These are phyloP conservation scores for Phoebastria nigripes DNA, from an alignment of 2,797 vertebrate genomes.

Conservation along the genomic window DNA sequence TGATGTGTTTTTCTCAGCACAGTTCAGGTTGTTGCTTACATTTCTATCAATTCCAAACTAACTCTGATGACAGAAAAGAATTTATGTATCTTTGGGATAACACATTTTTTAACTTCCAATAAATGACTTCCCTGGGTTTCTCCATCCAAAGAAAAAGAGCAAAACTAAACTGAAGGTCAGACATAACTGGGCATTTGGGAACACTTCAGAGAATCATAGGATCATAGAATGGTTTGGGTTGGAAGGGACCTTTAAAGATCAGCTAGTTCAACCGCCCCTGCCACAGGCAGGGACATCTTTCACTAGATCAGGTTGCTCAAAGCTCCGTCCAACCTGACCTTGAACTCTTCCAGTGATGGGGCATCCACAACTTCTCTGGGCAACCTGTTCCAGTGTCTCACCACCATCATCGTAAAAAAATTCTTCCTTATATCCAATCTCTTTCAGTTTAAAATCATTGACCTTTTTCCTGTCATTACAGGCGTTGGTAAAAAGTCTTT, in stretches of 20 bases:
- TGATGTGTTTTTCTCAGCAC: neutral
- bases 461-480: neutral
- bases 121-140: neutral
- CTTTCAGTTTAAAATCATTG: neutral
- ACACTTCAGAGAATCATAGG: neutral
- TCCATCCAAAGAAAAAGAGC: neutral
- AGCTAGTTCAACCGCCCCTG: neutral
- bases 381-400: neutral
- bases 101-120: neutral
- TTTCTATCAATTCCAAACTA: neutral
- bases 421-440: neutral
- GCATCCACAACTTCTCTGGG: neutral
- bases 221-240: neutral
- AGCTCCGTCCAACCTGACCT: neutral
- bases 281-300: neutral
- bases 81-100: neutral
- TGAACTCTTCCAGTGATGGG: neutral
- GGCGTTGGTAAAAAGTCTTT: neutral
- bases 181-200: neutral
- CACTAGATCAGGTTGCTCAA: neutral
- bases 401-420: neutral
- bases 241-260: neutral
- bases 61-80: neutral
- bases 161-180: neutral
- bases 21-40: neutral